Percentiles rank a stretch among this genome's conserved stretches.
These are phyloP conservation scores for Antheraea assamensis DNA, from an alignment of 2,888 invertebrate genomes.

Conservation along the genomic window DNA sequence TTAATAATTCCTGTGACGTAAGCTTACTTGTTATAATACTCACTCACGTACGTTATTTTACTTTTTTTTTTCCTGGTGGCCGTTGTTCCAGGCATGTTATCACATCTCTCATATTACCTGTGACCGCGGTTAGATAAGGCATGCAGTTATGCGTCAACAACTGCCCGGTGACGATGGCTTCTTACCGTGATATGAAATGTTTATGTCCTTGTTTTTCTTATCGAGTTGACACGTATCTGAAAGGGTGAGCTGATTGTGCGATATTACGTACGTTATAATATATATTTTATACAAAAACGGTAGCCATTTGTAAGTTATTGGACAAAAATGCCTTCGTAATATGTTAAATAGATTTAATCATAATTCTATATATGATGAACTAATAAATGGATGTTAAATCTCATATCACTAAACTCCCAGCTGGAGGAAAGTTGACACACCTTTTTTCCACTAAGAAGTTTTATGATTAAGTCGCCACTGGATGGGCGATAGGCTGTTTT, in stretches of 20 bases:
- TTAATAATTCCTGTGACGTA: background rate
- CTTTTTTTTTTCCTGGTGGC: conserved; percentile 21
- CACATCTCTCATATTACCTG: conserved; percentile 48
- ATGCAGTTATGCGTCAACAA: conserved; percentile 30
- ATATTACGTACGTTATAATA: background rate
- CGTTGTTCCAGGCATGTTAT: conserved; percentile 48
- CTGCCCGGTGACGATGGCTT: conserved; percentile 17
- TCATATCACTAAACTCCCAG: too few species aligned
- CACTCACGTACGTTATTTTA: background rate
- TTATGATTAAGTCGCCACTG: too few species aligned
- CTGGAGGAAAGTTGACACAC: too few species aligned
- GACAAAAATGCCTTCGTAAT: too few species aligned
- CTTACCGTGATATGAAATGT: conserved; percentile 12
- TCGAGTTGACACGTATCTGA: background rate
- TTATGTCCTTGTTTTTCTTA: background rate
- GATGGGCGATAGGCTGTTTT: too few species aligned
- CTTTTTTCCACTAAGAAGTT: too few species aligned
- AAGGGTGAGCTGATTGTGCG: background rate
- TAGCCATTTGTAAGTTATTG: too few species aligned
- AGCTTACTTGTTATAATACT: background rate
- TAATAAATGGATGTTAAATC: too few species aligned
- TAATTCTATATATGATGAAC: too few species aligned
- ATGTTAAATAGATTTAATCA: too few species aligned
- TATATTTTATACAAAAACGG: too few species aligned
- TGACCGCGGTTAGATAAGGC: conserved; percentile 50